Percentiles rank a stretch among this genome's conserved stretches.
phyloP scores from a whole-genome alignment of 2,888 invertebrate species.

The Bombyx huttoni region DNA sequence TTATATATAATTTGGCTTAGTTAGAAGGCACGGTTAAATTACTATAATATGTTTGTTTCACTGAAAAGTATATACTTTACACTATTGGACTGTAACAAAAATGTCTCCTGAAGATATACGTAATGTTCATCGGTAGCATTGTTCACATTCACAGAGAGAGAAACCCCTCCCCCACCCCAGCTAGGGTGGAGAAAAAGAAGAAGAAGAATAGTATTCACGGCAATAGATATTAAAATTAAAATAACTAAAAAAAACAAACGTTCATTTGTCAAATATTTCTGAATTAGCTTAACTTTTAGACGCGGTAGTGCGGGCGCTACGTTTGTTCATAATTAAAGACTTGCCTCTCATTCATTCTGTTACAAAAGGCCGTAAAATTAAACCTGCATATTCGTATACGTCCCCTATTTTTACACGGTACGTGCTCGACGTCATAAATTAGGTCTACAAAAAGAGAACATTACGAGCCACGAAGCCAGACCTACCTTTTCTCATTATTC shows the following conservation, averaged over 20 bases:
- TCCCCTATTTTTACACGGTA: constrained; percentile 46
- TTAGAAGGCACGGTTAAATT: too few species aligned
- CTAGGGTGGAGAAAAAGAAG: too few species aligned
- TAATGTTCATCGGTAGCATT: too few species aligned
- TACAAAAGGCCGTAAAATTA: constrained; percentile 54
- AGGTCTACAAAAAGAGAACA: constrained; percentile 51
- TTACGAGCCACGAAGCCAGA: constrained; percentile 41
- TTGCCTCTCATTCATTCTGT: constrained; percentile 48
- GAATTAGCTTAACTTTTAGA: constrained; percentile 32
- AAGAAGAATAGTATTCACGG: neutral
- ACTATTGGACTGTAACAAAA: too few species aligned
- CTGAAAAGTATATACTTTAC: too few species aligned
- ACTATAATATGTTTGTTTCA: too few species aligned
- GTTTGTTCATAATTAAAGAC: constrained; percentile 50
- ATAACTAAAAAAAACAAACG: neutral
- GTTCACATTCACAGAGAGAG: too few species aligned
- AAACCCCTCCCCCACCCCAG: too few species aligned
- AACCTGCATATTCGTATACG: constrained; percentile 55
- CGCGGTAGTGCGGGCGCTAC: constrained; percentile 23
- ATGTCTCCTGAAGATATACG: too few species aligned
- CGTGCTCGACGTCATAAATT: constrained; percentile 54
- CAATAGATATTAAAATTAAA: neutral
- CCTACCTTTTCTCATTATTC: constrained; percentile 45
- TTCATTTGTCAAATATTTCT: too few species aligned
- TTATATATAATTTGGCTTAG: too few species aligned